Base-by-base conservation (phyloP, 2,113 vertebrate genomes). In the Formicarius rufipectus region DNA sequence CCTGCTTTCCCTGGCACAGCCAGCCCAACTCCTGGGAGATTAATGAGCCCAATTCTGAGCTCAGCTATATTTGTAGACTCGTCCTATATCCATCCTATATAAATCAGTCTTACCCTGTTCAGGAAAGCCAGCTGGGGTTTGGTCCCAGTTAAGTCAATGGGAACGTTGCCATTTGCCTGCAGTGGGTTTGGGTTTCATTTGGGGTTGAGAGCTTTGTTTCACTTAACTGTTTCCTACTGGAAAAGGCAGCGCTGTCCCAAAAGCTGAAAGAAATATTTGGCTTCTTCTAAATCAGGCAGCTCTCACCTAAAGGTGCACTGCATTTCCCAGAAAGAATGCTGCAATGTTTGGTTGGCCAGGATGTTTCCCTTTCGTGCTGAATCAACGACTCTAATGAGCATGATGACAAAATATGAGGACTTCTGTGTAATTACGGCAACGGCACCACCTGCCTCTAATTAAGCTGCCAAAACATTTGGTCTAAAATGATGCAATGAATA, bases 381-480 rank as follows among this genome's bases (percentile, higher is more conserved):
- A 95, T 80, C 86, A 88, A 94, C 23, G 3, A 81, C 81, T 97
- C 77, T 95, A 96, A 97, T 96, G 97, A 95, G 90, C 84, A 68
- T 66, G 88, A 96, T 96, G 95, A 96, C 86, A 97, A 96, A 97
- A 95, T 96, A 94, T 72, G 91, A 95, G 91, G 87, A 90, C 89
- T 97, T 96, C 93, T 91, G 2, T 95, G 93, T 95, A 96, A 97
- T 97, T 96, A 96, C 77, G 90, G 95, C 79, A 92, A 92, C 0
- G 77, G 56, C 72, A 96, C 96, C 97, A 97, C 94, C 96, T 97
- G 97, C 75, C 81, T 97, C 95, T 92, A 97, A 97, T 97, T 97
- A 96, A 96, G 84, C 93, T 96, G 96, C 97, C 97, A 97, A 97
- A 97, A 96, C 97, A 97, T 95, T 97, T 96, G 91, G 87, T 90